These are phyloP conservation scores for Myotis daubentonii DNA, from an alignment of 2,797 vertebrate species.

Conservation along the genomic window DNA sequence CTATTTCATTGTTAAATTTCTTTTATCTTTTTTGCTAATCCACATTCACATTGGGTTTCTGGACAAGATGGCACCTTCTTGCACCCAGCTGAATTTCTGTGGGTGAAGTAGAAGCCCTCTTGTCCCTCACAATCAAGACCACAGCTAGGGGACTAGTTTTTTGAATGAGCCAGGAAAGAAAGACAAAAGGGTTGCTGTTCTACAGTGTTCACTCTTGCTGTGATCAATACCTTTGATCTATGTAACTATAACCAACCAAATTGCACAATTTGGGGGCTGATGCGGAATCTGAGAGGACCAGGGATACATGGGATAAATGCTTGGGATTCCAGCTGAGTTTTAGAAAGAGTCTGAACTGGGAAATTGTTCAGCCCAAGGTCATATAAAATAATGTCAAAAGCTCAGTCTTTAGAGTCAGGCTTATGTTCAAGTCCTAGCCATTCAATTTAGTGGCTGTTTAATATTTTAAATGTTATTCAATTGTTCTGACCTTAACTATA, in stretches of 20 bases:
- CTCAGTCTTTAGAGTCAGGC: neutral
- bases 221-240: neutral
- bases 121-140: neutral
- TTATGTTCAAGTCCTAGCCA: neutral
- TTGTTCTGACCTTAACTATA: neutral
- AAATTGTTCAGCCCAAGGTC: neutral
- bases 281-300: neutral
- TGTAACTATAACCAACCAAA: neutral
- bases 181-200: neutral
- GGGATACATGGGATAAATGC: neutral
- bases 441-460: neutral
- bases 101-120: neutral
- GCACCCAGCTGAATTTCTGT: neutral
- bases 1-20: neutral
- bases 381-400: neutral
- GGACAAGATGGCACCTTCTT: neutral
- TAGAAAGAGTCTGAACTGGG: neutral
- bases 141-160: neutral
- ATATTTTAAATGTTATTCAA: slow-evolving; percentile 2
- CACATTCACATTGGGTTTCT: neutral
- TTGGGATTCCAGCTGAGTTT: neutral
- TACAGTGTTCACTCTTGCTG: neutral
- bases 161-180: neutral
- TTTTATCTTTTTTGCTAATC: neutral
- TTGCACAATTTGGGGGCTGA: neutral